These are phyloP conservation scores for Glaucidium brasilianum DNA, from an alignment of 2,113 vertebrate species.

Conservation along the genomic window DNA sequence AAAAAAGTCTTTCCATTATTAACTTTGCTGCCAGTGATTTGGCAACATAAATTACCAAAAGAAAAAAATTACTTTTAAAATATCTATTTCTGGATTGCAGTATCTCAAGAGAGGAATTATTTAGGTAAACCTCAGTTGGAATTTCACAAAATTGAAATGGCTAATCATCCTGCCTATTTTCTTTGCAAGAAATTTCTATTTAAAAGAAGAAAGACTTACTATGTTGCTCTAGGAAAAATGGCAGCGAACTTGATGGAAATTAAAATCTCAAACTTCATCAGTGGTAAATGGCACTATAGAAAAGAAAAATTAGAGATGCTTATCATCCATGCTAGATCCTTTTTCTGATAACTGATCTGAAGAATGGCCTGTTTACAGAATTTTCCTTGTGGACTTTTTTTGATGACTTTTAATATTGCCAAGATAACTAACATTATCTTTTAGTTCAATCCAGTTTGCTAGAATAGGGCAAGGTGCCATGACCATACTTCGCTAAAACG, in stretches of 20 bases:
- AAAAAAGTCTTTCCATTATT: neutral
- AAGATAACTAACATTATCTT: neutral
- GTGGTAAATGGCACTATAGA: neutral
- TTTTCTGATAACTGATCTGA: neutral
- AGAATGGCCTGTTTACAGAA: neutral
- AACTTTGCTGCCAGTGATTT: neutral
- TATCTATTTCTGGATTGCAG: neutral
- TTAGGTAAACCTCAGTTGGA: neutral
- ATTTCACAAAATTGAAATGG: neutral
- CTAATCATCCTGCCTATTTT: neutral
- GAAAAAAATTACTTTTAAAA: neutral
- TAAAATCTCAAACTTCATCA: neutral
- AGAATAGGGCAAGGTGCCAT: neutral
- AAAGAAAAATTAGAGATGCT: neutral
- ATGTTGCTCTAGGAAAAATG: accelerated
- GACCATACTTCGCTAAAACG: neutral
- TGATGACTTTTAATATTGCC: neutral
- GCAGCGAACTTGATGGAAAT: neutral
- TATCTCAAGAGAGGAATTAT: neutral
- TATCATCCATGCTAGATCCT: neutral
- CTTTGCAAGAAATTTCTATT: neutral
- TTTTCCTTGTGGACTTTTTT: neutral
- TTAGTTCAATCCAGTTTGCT: neutral
- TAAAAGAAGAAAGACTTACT: neutral
- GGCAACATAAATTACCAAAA: neutral